phyloP scores from a whole-genome alignment of 2,113 vertebrate species.

The Xiphophorus hellerii region DNA sequence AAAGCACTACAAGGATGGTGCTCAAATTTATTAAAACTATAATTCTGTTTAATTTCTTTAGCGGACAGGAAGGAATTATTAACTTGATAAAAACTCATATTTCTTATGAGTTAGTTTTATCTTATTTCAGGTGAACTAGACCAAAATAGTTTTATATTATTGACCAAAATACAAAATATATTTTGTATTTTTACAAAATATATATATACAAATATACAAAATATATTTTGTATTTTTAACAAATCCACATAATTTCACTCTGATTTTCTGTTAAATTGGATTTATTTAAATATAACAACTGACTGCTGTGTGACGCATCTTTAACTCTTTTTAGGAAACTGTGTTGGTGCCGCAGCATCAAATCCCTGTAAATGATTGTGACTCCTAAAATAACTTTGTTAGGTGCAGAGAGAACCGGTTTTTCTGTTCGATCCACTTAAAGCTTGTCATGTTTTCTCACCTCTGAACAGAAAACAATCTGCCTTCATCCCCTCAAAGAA shows the following conservation, averaged over 20 bases:
- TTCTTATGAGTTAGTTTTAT: too few relatives aligned
- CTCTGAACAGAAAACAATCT: constrained; percentile 11
- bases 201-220: too few relatives aligned
- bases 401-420: background rate
- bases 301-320: constrained; percentile 9
- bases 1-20: too few relatives aligned
- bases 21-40: too few relatives aligned
- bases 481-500: background rate
- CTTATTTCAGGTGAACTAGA: too few relatives aligned
- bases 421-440: background rate
- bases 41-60: too few relatives aligned
- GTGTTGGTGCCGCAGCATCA: background rate
- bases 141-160: too few relatives aligned
- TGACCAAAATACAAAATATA: too few relatives aligned
- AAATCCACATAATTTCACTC: background rate
- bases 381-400: constrained; percentile 1
- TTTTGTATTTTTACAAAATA: too few relatives aligned
- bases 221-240: background rate
- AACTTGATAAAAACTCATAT: too few relatives aligned
- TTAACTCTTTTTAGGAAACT: background rate
- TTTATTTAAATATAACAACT: too few relatives aligned
- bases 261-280: background rate
- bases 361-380: constrained; percentile 9
- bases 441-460: constrained; percentile 1
- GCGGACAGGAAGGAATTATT: too few relatives aligned